These are phyloP conservation scores for Sycobia sp. DNA, from an alignment of 1,140 invertebrate genomes.

Conservation along the genomic window DNA sequence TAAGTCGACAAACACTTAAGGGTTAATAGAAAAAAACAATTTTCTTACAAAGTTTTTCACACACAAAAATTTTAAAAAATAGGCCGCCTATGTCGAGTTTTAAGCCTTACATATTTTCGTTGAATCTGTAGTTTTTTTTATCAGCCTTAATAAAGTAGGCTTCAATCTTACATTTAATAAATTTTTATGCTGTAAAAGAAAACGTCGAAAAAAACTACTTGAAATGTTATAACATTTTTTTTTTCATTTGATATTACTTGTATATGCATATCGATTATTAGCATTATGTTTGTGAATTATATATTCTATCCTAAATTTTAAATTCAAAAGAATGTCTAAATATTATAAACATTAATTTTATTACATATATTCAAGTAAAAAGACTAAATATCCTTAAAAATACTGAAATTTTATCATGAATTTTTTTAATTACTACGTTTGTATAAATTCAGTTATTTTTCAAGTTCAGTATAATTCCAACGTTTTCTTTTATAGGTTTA, in stretches of 20 bases:
- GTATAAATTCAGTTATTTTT: too few species aligned
- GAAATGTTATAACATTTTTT: too few species aligned
- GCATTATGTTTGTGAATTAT: too few species aligned
- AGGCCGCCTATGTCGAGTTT: slow-evolving; percentile 4
- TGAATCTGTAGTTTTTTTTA: slow-evolving; percentile 6
- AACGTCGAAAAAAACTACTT: slow-evolving; percentile 18
- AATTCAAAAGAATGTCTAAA: too few species aligned
- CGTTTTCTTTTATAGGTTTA: slow-evolving; percentile 15
- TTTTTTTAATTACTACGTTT: too few species aligned
- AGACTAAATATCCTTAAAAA: slow-evolving; percentile 8
- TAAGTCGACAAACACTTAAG: slow-evolving; percentile 17
- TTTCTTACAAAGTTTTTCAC: slow-evolving; percentile 21
- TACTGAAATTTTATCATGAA: slow-evolving; percentile 19
- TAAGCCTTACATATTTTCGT: slow-evolving; percentile 18
- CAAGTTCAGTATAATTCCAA: slow-evolving; percentile 17
- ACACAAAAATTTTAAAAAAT: slow-evolving; percentile 15
- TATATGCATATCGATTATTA: too few species aligned
- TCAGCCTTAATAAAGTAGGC: neutral
- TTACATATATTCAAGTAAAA: too few species aligned
- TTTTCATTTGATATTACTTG: too few species aligned
- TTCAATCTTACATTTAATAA: slow-evolving; percentile 6
- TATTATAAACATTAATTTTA: too few species aligned
- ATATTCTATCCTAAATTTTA: neutral
- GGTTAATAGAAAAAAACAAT: slow-evolving; percentile 4
- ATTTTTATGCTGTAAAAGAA: slow-evolving; percentile 3